phyloP scores from a whole-genome alignment of 2,888 invertebrate genomes.

The Eupithecia subumbrata region DNA sequence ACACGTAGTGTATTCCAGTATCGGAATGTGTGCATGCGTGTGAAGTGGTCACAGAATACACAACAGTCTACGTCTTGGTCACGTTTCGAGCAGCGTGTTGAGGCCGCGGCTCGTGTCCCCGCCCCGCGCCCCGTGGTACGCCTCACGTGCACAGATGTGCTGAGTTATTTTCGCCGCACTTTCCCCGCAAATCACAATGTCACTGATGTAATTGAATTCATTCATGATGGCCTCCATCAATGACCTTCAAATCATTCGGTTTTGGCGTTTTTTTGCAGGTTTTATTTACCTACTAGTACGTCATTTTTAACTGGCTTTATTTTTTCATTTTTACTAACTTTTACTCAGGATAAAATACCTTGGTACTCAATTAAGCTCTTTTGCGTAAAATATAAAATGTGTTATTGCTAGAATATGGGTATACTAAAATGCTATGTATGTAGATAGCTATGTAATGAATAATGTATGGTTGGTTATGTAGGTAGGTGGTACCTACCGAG shows the following conservation, averaged over 20 bases:
- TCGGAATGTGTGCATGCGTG: constrained; percentile 25
- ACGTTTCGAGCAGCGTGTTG: constrained; percentile 79
- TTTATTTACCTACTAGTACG: too few relatives aligned
- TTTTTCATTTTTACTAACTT: too few relatives aligned
- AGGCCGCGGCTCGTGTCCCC: constrained; percentile 63
- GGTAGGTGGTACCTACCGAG: too few relatives aligned
- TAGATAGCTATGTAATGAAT: too few relatives aligned
- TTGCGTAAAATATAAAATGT: too few relatives aligned
- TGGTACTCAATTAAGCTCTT: too few relatives aligned
- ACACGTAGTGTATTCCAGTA: neutral
- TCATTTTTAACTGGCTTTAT: too few relatives aligned
- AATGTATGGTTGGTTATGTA: too few relatives aligned
- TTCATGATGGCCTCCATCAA: constrained; percentile 14
- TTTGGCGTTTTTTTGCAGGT: neutral
- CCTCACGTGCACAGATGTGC: constrained; percentile 60
- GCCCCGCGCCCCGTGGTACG: constrained; percentile 41
- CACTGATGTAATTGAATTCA: constrained; percentile 47
- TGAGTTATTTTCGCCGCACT: constrained; percentile 65
- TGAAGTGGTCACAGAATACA: constrained; percentile 11
- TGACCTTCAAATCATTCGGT: constrained; percentile 2
- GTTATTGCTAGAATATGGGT: too few relatives aligned
- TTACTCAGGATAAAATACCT: too few relatives aligned
- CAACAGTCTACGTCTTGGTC: constrained; percentile 52
- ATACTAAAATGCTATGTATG: too few relatives aligned
- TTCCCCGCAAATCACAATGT: constrained; percentile 61